A percentile compares a stretch with the other conserved stretches of the same genome.
These are phyloP conservation scores for Hippasteria phrygiana DNA, from an alignment of 53 echinoderm and acorn worm species.

Conservation along the genomic window DNA sequence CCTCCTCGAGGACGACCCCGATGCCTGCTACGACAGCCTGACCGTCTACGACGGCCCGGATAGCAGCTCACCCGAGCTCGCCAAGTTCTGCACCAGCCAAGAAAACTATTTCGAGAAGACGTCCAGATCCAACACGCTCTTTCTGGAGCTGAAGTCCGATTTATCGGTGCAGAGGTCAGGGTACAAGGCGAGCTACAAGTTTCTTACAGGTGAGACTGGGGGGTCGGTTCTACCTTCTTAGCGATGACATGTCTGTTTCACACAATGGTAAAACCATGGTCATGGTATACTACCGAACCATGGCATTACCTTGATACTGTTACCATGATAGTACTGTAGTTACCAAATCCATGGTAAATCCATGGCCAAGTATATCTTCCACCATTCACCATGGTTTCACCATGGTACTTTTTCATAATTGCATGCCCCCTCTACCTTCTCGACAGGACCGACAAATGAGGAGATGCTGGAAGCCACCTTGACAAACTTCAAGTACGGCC, in stretches of 20 bases:
- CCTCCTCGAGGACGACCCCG: constrained; percentile 30
- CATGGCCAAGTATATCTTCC: too few species aligned
- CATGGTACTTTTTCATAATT: background rate
- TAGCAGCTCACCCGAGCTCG: background rate
- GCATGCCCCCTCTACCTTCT: background rate
- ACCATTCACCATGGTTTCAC: too few species aligned
- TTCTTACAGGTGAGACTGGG: constrained; percentile 53
- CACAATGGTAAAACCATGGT: too few species aligned
- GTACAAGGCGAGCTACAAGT: constrained; percentile 40
- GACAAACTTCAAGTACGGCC: constrained; percentile 54
- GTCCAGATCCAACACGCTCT: constrained; percentile 11
- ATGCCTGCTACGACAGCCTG: constrained; percentile 72
- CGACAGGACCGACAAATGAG: constrained; percentile 19
- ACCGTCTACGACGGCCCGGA: constrained; percentile 81
- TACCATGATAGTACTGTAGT: too few species aligned
- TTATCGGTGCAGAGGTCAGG: background rate
- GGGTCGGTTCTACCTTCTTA: too few species aligned
- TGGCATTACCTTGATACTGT: too few species aligned
- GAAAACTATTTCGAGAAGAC: background rate
- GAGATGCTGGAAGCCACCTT: constrained; percentile 6
- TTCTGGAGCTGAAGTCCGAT: constrained; percentile 42
- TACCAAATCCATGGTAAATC: too few species aligned
- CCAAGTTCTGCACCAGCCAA: constrained; percentile 24
- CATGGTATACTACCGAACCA: too few species aligned
- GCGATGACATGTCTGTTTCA: too few species aligned